Percentiles rank a stretch among this genome's conserved stretches.
Evolutionary conservation across 2,888 invertebrate species (phyloP).

Genomic region (Aphrophora alni): DNA sequence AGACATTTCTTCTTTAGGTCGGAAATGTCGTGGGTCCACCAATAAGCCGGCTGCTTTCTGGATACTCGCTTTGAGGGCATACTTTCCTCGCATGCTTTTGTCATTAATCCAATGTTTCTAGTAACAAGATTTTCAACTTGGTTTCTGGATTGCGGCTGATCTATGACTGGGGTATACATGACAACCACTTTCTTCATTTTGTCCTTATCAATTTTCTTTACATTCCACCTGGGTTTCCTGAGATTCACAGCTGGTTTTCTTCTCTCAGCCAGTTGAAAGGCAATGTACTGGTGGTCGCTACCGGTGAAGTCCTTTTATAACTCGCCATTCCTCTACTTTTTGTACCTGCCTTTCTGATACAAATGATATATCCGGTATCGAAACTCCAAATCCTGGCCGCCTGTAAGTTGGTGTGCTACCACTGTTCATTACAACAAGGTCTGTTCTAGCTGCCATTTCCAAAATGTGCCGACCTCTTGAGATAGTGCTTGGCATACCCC

Average conservation of each 20-base stretch:
- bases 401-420: background rate
- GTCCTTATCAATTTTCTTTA: too few species aligned
- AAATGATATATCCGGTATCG: background rate
- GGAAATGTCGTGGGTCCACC: background rate
- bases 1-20: slow-evolving; percentile 19
- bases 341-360: background rate
- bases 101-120: background rate
- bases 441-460: slow-evolving; percentile 49
- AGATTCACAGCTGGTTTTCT: too few species aligned
- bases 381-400: too few species aligned
- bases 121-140: background rate
- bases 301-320: slow-evolving; percentile 37
- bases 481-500: slow-evolving; percentile 49
- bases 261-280: slow-evolving; percentile 12
- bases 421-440: too few species aligned
- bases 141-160: background rate
- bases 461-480: slow-evolving; percentile 45
- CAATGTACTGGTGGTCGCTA: slow-evolving; percentile 46
- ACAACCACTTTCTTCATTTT: too few species aligned
- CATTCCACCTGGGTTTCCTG: too few species aligned
- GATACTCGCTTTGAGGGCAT: too few species aligned
- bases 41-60: background rate
- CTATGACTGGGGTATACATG: background rate
- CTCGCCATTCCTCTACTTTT: background rate
- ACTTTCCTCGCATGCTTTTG: background rate